Evolutionary conservation across 1,140 invertebrate genomes (phyloP), one percentile per base, ranked within the genome.

Genomic region (Drosophila bocki): DNA sequence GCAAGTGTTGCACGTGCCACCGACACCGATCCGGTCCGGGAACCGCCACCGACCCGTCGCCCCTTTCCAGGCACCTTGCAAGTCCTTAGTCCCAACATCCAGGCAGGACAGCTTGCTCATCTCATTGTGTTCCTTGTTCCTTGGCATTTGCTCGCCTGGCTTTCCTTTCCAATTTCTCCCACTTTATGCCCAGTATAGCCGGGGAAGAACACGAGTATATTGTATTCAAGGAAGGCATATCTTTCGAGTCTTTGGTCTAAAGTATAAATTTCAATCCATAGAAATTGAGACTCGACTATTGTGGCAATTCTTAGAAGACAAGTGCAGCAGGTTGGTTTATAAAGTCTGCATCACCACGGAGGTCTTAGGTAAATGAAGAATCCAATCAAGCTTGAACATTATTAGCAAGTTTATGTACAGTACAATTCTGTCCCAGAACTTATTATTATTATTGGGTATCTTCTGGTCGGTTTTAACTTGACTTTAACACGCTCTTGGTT

Each of bases 1-100:
- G 85, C 84, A 84, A 88, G 85, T 88, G 84, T 90, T 88, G 84
- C 84, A 88, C 84, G 84, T 90, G 84, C 84, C 77, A 78, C 80
- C 50, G 78, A 75, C 62, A 65, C 61, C 53, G 74, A 78, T 74
- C 76, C 35, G 67, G 63, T 56, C 26, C 33, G 37, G 61, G 7
- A 8, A 41, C 42, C 62, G 41, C 42, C 63, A 29, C 19, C 41
- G 13, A 19, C n/a, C 37, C 45, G 4, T 29, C 19, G 11, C 11
- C 47, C 60, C 37, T 9, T 26, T 3, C 48, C 35, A 17, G 37
- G 29, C 59, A 32, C 65, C 32, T 75, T 41, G 26, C n/a, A 29
- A 58, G 32, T 57, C 53, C 61, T 47, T 9, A 33, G 7, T 17
- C 57, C 45, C 19, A 22, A 35, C 19, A 58, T 62, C 50, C 56